Evolutionary conservation across 2,888 invertebrate genomes (phyloP).

Genomic region (Melipona bicolor): DNA sequence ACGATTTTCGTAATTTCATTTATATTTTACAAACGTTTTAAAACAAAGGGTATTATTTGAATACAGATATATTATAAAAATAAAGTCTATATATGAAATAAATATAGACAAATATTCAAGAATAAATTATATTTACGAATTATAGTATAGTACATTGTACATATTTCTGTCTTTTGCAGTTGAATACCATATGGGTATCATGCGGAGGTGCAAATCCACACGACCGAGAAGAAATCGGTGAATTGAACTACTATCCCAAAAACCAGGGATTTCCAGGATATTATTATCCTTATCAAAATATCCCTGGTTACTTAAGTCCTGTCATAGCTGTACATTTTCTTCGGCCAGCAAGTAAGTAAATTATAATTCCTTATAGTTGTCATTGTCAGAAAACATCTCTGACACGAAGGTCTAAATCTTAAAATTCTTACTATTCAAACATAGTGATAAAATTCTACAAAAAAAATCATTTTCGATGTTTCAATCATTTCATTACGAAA

Average conservation of each 20-base stretch:
- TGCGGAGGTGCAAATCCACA: constrained; percentile 97
- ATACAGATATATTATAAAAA: neutral
- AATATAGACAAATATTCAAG: neutral
- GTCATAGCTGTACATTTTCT: constrained; percentile 94
- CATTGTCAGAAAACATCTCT: neutral
- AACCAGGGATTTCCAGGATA: constrained; percentile 94
- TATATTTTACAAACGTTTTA: too few relatives aligned
- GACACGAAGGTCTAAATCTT: neutral
- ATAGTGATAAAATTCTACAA: too few relatives aligned
- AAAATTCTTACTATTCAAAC: neutral
- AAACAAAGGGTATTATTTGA: neutral
- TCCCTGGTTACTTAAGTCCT: constrained; percentile 94
- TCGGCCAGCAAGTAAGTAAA: constrained; percentile 90
- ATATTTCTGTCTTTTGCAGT: constrained; percentile 83
- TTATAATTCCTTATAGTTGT: neutral
- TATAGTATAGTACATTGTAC: neutral
- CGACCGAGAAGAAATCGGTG: constrained; percentile 95
- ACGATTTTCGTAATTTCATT: too few relatives aligned
- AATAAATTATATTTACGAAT: neutral
- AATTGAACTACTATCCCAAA: constrained; percentile 91
- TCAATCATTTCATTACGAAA: neutral
- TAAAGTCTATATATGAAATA: neutral
- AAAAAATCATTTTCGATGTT: too few relatives aligned
- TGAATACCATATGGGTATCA: constrained; percentile 95
- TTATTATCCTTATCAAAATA: constrained; percentile 94